Evolutionary conservation across 1,140 invertebrate genomes (phyloP).

Genomic region (Drosophila prosaltans): DNA sequence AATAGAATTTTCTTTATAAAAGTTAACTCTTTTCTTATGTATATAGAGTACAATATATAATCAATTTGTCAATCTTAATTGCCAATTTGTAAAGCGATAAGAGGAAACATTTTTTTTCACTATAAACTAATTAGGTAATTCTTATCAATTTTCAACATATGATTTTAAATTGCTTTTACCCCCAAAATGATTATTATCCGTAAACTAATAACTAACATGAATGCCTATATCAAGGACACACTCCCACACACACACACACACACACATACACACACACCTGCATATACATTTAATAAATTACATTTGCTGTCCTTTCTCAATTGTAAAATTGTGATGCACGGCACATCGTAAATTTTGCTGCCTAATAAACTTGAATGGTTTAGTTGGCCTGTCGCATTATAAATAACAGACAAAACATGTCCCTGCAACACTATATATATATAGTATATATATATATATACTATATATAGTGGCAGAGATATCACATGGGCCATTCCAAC

Average conservation of each 20-base stretch:
- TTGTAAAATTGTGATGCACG: slow-evolving; percentile 36
- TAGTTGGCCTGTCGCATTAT: slow-evolving; percentile 56
- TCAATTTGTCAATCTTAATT: background rate
- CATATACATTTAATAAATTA: slow-evolving; percentile 8
- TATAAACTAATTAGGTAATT: background rate
- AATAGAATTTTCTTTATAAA: too few relatives aligned
- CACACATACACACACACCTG: slow-evolving; percentile 2
- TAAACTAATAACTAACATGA: background rate
- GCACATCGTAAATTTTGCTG: slow-evolving; percentile 43
- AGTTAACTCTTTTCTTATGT: too few relatives aligned
- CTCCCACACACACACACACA: background rate
- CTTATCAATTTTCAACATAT: background rate
- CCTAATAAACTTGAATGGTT: slow-evolving; percentile 56
- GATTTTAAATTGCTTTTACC: background rate
- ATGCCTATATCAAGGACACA: background rate
- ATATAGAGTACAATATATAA: too few relatives aligned
- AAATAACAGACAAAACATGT: slow-evolving; percentile 57
- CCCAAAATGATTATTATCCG: background rate
- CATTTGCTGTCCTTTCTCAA: slow-evolving; percentile 8
- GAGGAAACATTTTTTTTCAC: background rate
- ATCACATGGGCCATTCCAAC: slow-evolving; percentile 1
- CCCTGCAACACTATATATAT: slow-evolving; percentile 7
- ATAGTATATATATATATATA: slow-evolving; percentile 14
- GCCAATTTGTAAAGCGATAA: background rate
- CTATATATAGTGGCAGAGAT: background rate